Evolutionary conservation across 2,797 vertebrate species (phyloP), one percentile per base, ranked within the genome.

Genomic region (Poecilia wingei): DNA sequence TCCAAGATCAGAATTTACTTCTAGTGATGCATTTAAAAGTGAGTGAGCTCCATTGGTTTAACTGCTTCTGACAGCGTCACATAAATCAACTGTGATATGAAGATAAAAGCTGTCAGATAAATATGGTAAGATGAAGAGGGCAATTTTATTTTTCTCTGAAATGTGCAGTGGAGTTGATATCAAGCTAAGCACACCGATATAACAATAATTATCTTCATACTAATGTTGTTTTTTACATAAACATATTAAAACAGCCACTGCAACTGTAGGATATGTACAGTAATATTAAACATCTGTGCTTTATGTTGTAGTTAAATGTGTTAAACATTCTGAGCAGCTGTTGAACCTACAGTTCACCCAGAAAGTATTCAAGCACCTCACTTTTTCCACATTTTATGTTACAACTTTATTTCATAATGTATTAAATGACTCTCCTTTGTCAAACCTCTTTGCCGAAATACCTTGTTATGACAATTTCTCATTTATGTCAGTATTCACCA

Each of bases 81-180:
- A 93, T 90, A 85, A 92, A 92, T 93, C 89, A 93, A 66, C 46
- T 25, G 68, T 76, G 82, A 85, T 85, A 83, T 75, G 61, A 75
- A 47, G 59, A 80, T 76, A 36, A 57, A 31, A 53, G 18, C 36
- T 43, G 66, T 20, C 66, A 33, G 22, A 51, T 66, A 47, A 25
- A 70, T 55, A 14, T 22, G 7, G 13, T 28, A 28, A 53, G 64
- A 33, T 72, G 31, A 12, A 55, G 25, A 77, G n/a, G 5, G 7
- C 3, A 16, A 6, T 25, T 12, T 51, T 64, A 51, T 25, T 46
- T 10, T 20, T 20, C 18, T 51, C 18, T 55, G 25, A 55, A 36
- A 22, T 20, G 41, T 9, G 33, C 33, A 43, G 12, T 4, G 20
- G 51, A 57, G 10, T 28, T n/a, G 14, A 74, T 43, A 22, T 36